Evolutionary conservation across 2,113 vertebrate genomes (phyloP), one percentile per base, ranked within the genome.

Genomic region (Oreotrochilus melanogaster): DNA sequence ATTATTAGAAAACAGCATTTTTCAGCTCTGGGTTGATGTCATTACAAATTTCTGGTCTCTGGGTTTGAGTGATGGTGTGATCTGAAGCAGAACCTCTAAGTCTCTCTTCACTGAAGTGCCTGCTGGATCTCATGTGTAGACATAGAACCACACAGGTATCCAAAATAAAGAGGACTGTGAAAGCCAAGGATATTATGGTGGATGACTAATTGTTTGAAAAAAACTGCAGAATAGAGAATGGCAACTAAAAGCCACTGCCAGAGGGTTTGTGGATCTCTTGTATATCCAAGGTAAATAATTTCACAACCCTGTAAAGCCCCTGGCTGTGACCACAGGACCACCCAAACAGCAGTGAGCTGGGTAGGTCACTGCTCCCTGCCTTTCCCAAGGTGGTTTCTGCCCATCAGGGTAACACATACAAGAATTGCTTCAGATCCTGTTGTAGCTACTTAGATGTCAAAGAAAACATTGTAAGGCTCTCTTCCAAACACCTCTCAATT

Each of bases 121-220:
- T 39, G 39, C 39, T 39, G 39, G 39, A 39, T 12, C 11, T 39
- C 16, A 2, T 0, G 4, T 5, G 35, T 8, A 18, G 42, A 8
- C 2, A 6, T 19, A 28, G 0, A 75, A 27, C 25, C 62, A 33
- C 11, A 9, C 0, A 30, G 45, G 51, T 15, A 30, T 24, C 48
- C 25, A 12, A 4, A 78, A 45, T 1, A 11, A 28, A 61, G 67
- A 72, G 10, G 45, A 62, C 7, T 33, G 51, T 65, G 51, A 45
- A 0, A 64, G n/a, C 21, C 3, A 14, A 45, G 21, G 10, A 31
- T 0, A 6, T 54, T 33, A 16, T 1, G 11, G 37, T 9, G 27
- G 3, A 10, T 0, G 7, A 53, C 27, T 2, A 61, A 18, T 10
- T 1, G 0, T 19, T 56, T 22, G 67, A 60, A 47, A 73, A 58